Base-by-base conservation (phyloP, 2,888 invertebrate species). In the Homarus gammarus region DNA sequence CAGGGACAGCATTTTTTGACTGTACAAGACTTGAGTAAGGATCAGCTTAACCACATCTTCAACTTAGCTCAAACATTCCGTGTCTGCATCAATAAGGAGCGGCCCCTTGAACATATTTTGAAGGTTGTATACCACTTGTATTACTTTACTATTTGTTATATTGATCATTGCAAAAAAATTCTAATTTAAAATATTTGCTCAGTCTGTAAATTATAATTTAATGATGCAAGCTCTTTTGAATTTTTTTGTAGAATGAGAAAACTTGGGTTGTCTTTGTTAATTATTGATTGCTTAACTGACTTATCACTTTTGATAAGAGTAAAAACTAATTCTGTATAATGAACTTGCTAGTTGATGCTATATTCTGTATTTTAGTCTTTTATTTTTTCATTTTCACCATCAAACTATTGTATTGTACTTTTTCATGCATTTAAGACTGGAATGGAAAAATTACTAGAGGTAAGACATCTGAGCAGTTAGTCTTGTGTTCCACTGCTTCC, bases 31-130 rank as follows among this genome's bases (percentile, higher is more conserved):
- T 98, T 99, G 93, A 96, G 94, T 92, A 98, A 98, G 94, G 98
- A 98, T 90, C 96, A 97, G 92, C 95, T 99, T 0, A 98, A 99
- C 94, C 97, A 97, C 89, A 96, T 99, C 92, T 99, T 99, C 94
- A 97, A 99, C 94, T 95, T 99, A 92, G 99, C 99, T 0, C 98
- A 98, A 94, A 95, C 96, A 81, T 96, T 97, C 94, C 96, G 97
- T 92, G 96, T 95, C 33, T 96, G 96, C 92, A 97, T 99, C 0
- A 95, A 95, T 22, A 98, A 98, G 93, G 98, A 98, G 91, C 95
- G 97, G 64, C 95, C 96, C 0, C 94, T 99, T 79, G 97, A 98
- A 93, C 97, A 98, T 93, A 96, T 99, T 92, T 94, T 99, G 61
- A 96, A 96, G 94, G 96, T 95, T 93, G 91, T 89, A 82, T n/a